phyloP scores from a whole-genome alignment of 1,140 invertebrate genomes.

The Dendroctonus valens region DNA sequence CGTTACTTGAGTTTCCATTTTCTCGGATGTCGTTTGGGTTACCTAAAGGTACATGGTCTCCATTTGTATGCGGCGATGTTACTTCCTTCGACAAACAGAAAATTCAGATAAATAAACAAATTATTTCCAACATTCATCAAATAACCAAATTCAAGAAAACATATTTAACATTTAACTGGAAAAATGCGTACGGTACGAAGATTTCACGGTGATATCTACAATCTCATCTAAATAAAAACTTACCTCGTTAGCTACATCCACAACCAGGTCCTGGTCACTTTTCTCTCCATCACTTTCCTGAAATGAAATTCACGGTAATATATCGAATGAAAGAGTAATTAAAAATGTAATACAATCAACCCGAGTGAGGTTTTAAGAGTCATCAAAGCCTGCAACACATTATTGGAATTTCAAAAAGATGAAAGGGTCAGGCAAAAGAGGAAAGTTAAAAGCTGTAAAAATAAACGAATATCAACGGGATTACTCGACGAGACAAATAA shows the following conservation, averaged over 20 bases:
- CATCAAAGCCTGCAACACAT: slow-evolving; percentile 10
- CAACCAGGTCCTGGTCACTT: slow-evolving; percentile 86
- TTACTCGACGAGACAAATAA: slow-evolving; percentile 11
- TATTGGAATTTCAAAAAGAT: slow-evolving; percentile 4
- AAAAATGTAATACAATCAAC: neutral
- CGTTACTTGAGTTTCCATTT: slow-evolving; percentile 61
- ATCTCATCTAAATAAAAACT: neutral
- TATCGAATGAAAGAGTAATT: neutral
- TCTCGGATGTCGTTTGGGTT: slow-evolving; percentile 60
- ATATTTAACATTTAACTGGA: too few species aligned
- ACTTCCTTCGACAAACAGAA: slow-evolving; percentile 59
- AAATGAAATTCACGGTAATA: slow-evolving; percentile 44
- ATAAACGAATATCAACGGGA: slow-evolving; percentile 12
- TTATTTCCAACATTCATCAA: neutral
- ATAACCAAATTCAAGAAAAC: too few species aligned
- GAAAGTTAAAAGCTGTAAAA: slow-evolving; percentile 3
- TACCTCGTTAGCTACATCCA: slow-evolving; percentile 69
- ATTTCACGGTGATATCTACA: neutral
- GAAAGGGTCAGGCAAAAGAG: too few species aligned
- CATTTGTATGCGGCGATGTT: slow-evolving; percentile 68
- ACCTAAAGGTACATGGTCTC: slow-evolving; percentile 57
- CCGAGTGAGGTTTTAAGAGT: slow-evolving; percentile 4
- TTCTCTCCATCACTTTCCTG: slow-evolving; percentile 78
- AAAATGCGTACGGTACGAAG: neutral
- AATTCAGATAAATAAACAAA: neutral